Conservation (phyloP, 1,140 invertebrate genomes). For the Drosophila suzukii region DNA sequence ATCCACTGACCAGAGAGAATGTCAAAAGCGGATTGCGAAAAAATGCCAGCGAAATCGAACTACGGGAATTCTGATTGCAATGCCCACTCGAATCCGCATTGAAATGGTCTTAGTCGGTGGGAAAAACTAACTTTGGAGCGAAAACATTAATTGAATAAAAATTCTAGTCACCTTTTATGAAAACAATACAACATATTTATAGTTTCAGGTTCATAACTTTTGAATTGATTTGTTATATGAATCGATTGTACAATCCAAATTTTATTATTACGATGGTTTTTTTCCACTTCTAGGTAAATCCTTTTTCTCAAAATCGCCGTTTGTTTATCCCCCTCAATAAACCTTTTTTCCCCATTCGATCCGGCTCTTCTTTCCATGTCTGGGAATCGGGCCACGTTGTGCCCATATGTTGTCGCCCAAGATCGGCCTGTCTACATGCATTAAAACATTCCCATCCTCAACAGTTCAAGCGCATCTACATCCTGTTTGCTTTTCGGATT, state of each 20-base stretch:
- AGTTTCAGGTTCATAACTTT: neutral
- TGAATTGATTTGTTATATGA: neutral
- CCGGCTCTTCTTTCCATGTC: constrained; percentile 23
- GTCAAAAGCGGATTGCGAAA: constrained; percentile 32
- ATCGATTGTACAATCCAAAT: neutral
- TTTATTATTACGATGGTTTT: neutral
- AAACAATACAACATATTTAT: neutral
- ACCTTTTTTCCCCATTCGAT: constrained; percentile 26
- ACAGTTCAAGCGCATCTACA: constrained; percentile 57
- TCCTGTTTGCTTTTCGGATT: constrained; percentile 71
- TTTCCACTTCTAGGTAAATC: constrained; percentile 8
- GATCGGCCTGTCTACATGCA: constrained; percentile 19
- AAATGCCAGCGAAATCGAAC: constrained; percentile 35
- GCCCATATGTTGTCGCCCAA: constrained; percentile 71
- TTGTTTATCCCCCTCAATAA: constrained; percentile 27
- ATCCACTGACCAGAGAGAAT: constrained; percentile 44
- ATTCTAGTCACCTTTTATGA: neutral
- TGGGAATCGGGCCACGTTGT: constrained; percentile 58
- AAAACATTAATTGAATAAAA: neutral
- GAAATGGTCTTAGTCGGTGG: constrained; percentile 10
- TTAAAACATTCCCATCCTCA: constrained; percentile 25
- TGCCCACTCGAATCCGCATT: constrained; percentile 25
- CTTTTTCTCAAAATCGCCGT: constrained; percentile 5
- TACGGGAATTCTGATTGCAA: constrained; percentile 16
- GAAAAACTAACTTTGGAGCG: neutral